Evolutionary conservation across 2,797 vertebrate species (phyloP).

Genomic region (Malurus splendens): DNA sequence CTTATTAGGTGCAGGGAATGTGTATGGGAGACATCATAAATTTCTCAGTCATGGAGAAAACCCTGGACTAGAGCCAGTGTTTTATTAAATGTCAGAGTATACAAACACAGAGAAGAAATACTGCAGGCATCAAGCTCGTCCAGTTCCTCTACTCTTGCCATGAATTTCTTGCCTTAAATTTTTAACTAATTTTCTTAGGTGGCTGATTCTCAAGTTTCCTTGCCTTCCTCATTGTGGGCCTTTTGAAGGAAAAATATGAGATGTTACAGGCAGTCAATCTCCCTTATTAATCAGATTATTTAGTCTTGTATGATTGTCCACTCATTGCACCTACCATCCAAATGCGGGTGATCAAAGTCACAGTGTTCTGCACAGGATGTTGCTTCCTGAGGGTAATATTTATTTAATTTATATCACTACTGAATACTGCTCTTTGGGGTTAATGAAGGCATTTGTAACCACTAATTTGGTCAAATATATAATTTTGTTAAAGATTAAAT

Average conservation of each 20-base stretch:
- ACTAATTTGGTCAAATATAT: background rate
- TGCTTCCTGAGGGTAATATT: background rate
- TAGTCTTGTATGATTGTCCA: background rate
- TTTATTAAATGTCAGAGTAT: background rate
- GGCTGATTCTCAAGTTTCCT: background rate
- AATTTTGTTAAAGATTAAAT: background rate
- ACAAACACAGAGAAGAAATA: background rate
- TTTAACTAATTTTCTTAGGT: background rate
- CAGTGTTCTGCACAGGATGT: background rate
- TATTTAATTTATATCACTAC: background rate
- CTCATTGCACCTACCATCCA: background rate
- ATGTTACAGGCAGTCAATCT: background rate
- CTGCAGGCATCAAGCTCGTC: background rate
- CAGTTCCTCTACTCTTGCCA: background rate
- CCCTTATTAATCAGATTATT: background rate
- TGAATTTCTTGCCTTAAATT: background rate
- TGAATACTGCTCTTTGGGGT: background rate
- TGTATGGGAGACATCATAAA: background rate
- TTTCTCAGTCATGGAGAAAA: background rate
- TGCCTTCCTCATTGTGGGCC: background rate
- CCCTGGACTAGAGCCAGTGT: fast-evolving
- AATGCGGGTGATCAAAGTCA: background rate
- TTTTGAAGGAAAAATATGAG: background rate
- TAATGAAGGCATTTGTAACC: background rate
- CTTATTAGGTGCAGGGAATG: background rate